Base-by-base conservation (phyloP, 2,888 invertebrate genomes). In the Melikaiella ostensackeni region DNA sequence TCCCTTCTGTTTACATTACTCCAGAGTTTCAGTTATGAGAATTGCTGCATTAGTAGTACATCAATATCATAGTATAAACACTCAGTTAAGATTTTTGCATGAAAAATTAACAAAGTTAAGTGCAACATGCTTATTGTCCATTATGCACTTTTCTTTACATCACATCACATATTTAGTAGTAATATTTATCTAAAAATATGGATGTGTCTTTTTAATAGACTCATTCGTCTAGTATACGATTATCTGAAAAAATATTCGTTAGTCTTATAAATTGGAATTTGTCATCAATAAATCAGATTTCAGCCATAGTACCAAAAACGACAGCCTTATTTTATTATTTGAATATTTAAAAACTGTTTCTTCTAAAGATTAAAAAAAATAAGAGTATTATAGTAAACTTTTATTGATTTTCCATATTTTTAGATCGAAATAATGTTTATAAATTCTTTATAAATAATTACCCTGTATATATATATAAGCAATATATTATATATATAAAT, bases 111-210 rank as follows among this genome's bases (percentile, higher is more conserved):
- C 11, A 19, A 42, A 38, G 3, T 35, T 9, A 24, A 66, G 27
- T 66, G 11, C 7, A 38, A 27, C 3, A 46, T 24, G 1, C 21
- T 66, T 42, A 27, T 46, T n/a, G 66, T 50, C 11, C 27, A 42
- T 16, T 46, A 19, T 4, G 27, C 66, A 42, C 27, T 24, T 42
- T 27, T 30, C 4, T 50, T 46, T 19, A 66, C 66, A 50, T 19
- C 9, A 27, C 16, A 19, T 33, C 16, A 16, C 42, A 42, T 42
- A 42, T 24, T 64, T 16, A 21, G 38, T n/a, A 27, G 2, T 7
- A 42, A 64, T 64, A 16, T 42, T 64, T 30, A 50, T 30, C 27
- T 30, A 50, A 66, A 66, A 66, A 50, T 66, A 66, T 46, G 46
- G 30, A 30, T 24, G 13, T 6, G 11, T 42, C 24, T 42, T 24